phyloP scores from a whole-genome alignment of 2,888 invertebrate genomes.

The Lasioglossum leucozonium region DNA sequence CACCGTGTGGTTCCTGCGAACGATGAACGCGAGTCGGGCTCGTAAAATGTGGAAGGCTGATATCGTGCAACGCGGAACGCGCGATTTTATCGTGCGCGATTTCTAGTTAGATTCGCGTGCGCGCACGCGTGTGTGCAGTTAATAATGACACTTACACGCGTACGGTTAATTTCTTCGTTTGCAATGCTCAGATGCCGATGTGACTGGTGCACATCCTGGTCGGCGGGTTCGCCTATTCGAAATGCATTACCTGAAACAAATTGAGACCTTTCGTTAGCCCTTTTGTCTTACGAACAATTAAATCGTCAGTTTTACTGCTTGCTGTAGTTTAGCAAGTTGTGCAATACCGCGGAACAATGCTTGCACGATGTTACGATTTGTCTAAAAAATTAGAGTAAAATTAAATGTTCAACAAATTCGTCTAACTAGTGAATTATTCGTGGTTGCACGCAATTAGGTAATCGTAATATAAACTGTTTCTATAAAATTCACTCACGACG shows the following conservation, averaged over 20 bases:
- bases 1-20: constrained; percentile 12
- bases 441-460: neutral
- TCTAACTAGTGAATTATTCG: neutral
- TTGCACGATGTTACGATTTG: no score
- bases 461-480: neutral
- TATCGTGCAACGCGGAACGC: neutral
- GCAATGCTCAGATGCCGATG: neutral
- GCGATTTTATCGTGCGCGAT: neutral
- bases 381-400: neutral
- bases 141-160: neutral
- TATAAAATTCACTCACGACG: neutral
- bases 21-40: constrained; percentile 13
- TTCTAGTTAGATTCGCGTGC: neutral
- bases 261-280: neutral
- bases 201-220: neutral
- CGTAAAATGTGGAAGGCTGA: constrained; percentile 14
- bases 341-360: neutral
- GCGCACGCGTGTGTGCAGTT: neutral
- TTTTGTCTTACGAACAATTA: neutral
- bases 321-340: neutral
- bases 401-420: neutral
- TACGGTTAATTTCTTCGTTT: neutral
- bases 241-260: constrained; percentile 8
- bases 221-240: neutral
- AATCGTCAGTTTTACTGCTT: neutral